A percentile compares a stretch with the other conserved stretches of the same genome.
phyloP scores from a whole-genome alignment of 2,888 invertebrate genomes.

The Chironomus tentans region DNA sequence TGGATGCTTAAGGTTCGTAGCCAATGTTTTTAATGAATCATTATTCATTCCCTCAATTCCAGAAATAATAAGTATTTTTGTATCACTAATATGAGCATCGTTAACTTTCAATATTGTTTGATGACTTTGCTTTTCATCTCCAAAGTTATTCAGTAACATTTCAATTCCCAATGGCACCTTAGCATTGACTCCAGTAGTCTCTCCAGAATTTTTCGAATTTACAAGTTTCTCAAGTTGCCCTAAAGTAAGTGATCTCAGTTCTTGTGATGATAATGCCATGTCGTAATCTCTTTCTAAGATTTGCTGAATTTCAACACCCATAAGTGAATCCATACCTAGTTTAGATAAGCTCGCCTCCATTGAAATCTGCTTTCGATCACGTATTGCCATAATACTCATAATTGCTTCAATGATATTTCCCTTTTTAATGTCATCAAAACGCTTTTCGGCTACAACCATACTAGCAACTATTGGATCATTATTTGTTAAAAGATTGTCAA shows the following conservation, averaged over 20 bases:
- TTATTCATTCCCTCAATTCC: conserved; percentile 59
- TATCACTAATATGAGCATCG: conserved; percentile 32
- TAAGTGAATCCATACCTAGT: conserved; percentile 87
- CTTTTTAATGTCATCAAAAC: conserved; percentile 38
- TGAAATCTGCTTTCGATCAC: conserved; percentile 53
- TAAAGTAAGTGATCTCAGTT: conserved; percentile 66
- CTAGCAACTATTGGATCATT: conserved; percentile 47
- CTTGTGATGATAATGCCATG: conserved; percentile 69
- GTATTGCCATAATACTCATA: conserved; percentile 19
- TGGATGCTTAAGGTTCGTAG: conserved; percentile 32
- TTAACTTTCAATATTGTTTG: conserved; percentile 48
- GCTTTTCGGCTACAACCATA: conserved; percentile 58
- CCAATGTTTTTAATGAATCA: conserved; percentile 38
- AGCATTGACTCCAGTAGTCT: background rate
- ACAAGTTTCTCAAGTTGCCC: conserved; percentile 6
- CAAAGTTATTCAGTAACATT: conserved; percentile 45
- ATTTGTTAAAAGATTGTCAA: conserved; percentile 50
- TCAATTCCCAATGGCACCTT: conserved; percentile 29
- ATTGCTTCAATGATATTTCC: conserved; percentile 30
- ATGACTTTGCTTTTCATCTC: conserved; percentile 44
- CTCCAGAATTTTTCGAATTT: background rate
- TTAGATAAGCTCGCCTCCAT: conserved; percentile 64
- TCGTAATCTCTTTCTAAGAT: conserved; percentile 77
- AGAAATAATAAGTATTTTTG: conserved; percentile 49
- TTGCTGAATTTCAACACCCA: conserved; percentile 88